Evolutionary conservation across 2,888 invertebrate genomes (phyloP).

Genomic region (Agriopis aurantiaria): DNA sequence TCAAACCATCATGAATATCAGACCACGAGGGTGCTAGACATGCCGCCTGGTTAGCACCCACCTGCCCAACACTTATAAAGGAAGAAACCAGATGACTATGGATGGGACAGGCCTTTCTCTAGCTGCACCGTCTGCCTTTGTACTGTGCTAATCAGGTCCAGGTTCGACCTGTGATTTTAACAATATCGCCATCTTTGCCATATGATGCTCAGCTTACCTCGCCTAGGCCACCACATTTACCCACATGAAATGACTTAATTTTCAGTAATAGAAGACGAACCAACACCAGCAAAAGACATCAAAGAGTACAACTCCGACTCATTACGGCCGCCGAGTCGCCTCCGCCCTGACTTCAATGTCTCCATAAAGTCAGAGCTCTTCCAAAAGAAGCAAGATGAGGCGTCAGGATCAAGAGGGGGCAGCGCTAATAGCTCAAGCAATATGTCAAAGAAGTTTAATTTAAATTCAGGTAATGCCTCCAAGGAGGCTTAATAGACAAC

Average conservation of each 20-base stretch:
- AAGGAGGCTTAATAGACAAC: not conserved
- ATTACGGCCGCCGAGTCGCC: conserved; percentile 72
- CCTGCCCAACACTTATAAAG: too few species aligned
- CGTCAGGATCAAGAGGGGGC: conserved; percentile 63
- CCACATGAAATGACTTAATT: not conserved
- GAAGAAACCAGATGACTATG: too few species aligned
- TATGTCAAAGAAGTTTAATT: conserved; percentile 79
- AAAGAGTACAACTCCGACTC: conserved; percentile 76
- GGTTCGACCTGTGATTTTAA: too few species aligned
- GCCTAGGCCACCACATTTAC: too few species aligned
- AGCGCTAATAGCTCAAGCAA: conserved; percentile 81
- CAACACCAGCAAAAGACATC: conserved; percentile 62
- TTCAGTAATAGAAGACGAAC: conserved; percentile 70
- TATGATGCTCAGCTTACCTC: too few species aligned
- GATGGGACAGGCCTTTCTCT: too few species aligned
- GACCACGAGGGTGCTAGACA: too few species aligned
- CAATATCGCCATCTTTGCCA: too few species aligned
- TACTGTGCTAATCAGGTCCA: too few species aligned
- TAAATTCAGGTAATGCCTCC: conserved; percentile 51
- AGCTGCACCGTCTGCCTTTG: too few species aligned
- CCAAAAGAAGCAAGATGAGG: conserved; percentile 65
- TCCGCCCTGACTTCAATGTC: conserved; percentile 79
- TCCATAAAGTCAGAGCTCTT: conserved; percentile 78
- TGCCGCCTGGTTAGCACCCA: too few species aligned
- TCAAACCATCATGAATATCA: too few species aligned